Evolutionary conservation across 1,140 invertebrate genomes (phyloP).

Genomic region (Phymorhynchus buccinoides): DNA sequence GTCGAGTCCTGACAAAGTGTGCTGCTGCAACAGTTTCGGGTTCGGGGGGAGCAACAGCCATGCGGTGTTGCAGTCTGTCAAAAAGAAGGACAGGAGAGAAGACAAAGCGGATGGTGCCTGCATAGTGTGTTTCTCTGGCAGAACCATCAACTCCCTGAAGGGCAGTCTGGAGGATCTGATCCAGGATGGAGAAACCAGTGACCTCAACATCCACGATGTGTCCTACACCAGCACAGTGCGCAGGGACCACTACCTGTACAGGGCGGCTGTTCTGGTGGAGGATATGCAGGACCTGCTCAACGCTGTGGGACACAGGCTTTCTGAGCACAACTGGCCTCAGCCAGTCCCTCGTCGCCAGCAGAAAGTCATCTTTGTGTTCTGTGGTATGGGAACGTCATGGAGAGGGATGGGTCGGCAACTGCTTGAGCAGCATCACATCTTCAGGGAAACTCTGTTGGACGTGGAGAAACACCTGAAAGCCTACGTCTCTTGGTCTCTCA

Average conservation of each 20-base stretch:
- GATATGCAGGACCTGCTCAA: slow-evolving; percentile 38
- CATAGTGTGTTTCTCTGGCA: slow-evolving; percentile 43
- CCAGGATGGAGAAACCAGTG: not conserved
- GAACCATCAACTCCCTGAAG: slow-evolving; percentile 36
- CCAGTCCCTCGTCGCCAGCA: not conserved
- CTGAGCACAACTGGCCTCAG: not conserved
- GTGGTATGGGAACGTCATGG: slow-evolving; percentile 60
- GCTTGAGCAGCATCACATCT: not conserved
- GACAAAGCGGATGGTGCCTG: not conserved
- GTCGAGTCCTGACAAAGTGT: slow-evolving; percentile 68
- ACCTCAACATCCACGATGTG: slow-evolving; percentile 34
- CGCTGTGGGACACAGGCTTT: not conserved
- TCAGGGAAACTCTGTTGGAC: slow-evolving; percentile 34
- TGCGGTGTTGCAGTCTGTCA: slow-evolving; percentile 39
- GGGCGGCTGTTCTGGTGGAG: slow-evolving; percentile 39
- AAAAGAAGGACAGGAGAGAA: not conserved
- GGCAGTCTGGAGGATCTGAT: slow-evolving; percentile 36
- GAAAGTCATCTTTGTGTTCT: slow-evolving; percentile 55
- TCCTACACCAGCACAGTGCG: slow-evolving; percentile 52
- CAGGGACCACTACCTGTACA: slow-evolving; percentile 47
- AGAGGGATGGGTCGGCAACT: slow-evolving; percentile 55
- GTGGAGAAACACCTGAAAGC: slow-evolving; percentile 49
- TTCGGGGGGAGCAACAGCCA: slow-evolving; percentile 66
- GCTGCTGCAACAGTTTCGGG: slow-evolving; percentile 62
- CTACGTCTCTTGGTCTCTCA: slow-evolving; percentile 51